Percentiles rank a stretch among this genome's conserved stretches.
Conservation (phyloP, 2,888 invertebrate genomes). For the Girardia tigrina region DNA sequence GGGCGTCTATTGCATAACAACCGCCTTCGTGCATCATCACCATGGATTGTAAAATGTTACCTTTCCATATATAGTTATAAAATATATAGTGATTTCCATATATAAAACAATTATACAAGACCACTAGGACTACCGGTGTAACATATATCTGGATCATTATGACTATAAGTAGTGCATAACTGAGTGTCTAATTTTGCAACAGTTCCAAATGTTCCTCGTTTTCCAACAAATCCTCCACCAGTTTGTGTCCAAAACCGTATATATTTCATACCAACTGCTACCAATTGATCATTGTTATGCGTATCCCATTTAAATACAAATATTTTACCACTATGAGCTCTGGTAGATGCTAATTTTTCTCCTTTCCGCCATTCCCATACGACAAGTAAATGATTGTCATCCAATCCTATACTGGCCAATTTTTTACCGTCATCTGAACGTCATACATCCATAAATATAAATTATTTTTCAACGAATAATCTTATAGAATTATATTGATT, state of each 20-base stretch:
- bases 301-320: constrained; percentile 52
- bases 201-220: constrained; percentile 49
- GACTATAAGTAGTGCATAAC: constrained; percentile 49
- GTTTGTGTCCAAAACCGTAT: constrained; percentile 52
- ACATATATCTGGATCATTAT: constrained; percentile 42
- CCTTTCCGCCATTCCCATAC: constrained; percentile 53
- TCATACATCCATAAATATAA: too few relatives aligned
- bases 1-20: constrained; percentile 49
- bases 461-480: too few relatives aligned
- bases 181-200: constrained; percentile 49
- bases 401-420: constrained; percentile 50
- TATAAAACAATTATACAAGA: too few relatives aligned
- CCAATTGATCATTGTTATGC: constrained; percentile 44
- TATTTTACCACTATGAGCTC: constrained; percentile 52
- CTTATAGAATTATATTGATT: too few relatives aligned
- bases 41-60: constrained; percentile 43
- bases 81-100: too few relatives aligned
- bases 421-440: constrained; percentile 50
- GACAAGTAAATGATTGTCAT: constrained; percentile 50
- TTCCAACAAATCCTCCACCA: constrained; percentile 51
- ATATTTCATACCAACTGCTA: constrained; percentile 52
- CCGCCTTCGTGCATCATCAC: constrained; percentile 51
- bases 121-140: constrained; percentile 51
- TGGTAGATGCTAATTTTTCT: constrained; percentile 50
- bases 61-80: constrained; percentile 50